Evolutionary conservation across 2,888 invertebrate species (phyloP).

Genomic region (Tupiocoris notatus): DNA sequence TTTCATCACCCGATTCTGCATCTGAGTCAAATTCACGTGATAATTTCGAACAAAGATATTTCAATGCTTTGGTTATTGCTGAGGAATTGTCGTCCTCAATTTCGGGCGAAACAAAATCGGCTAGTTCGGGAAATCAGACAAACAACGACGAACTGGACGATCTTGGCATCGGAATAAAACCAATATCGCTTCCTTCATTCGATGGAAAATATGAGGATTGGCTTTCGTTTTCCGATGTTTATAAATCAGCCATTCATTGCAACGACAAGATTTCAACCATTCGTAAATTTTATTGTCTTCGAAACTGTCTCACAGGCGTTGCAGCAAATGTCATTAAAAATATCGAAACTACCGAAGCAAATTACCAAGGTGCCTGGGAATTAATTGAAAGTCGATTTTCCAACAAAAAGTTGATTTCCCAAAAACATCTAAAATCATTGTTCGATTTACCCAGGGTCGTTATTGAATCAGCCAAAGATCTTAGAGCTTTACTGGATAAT

Average conservation of each 20-base stretch:
- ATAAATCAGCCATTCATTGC: not conserved
- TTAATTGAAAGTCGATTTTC: conserved; percentile 2
- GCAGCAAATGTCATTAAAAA: not conserved
- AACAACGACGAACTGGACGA: too few relatives aligned
- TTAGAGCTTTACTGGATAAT: not conserved
- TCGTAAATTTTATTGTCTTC: conserved; percentile 4
- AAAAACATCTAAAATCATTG: conserved; percentile 33
- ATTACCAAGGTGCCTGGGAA: not conserved
- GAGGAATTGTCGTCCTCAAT: not conserved
- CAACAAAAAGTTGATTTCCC: conserved; percentile 44
- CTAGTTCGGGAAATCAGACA: too few relatives aligned
- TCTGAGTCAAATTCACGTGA: not conserved
- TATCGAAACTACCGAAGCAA: not conserved
- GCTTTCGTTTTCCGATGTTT: not conserved
- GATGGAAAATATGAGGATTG: conserved; percentile 1
- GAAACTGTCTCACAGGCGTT: not conserved
- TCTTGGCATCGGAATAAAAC: not conserved
- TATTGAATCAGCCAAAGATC: conserved; percentile 53
- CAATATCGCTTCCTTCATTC: conserved; percentile 3
- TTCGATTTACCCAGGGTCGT: conserved; percentile 8
- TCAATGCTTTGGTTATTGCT: not conserved
- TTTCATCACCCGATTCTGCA: not conserved
- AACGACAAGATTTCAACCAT: not conserved
- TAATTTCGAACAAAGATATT: not conserved
- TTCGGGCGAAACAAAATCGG: too few relatives aligned